Base-by-base conservation (phyloP, 1,140 invertebrate species). In the Campoletis sonorensis region DNA sequence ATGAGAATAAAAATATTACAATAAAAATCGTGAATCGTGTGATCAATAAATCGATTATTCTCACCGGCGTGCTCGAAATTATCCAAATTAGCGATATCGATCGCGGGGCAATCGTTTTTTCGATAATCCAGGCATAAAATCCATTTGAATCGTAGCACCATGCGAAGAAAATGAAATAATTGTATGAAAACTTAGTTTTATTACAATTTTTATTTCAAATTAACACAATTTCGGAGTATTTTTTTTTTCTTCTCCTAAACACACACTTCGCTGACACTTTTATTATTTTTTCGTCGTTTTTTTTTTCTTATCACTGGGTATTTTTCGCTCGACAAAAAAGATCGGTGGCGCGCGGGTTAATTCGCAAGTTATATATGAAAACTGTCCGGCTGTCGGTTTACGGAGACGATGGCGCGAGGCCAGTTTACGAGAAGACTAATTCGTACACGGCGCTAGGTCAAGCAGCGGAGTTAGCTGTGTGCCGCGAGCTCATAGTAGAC, bases 391-490 rank as follows among this genome's bases (percentile, higher is more conserved):
- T 26, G 21, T 64, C 21, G 11, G 27, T 26, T 23, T 26, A 13
- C n/a, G n/a, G 45, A 40, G 73, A 64, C 18, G 79, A 80, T 81
- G 82, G 82, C 84, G 82, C 85, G 84, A 84, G 84, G 82, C 83
- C 87, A 85, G 84, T 87, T 89, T 89, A 90, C 87, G 85, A 89
- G 88, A 87, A 87, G 90, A 91, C 90, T 91, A 90, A 91, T 91
- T 91, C 88, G 87, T 88, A 21, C 26, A 87, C 84, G 30, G 83
- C 82, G 86, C 85, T 86, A 84, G 81, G 83, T 87, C 85, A 86
- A 83, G 83, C 86, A 79, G 82, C 81, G 51, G 80, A 73, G 71
- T 70, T 79, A 21, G 64, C 30, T n/a, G 80, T 67, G 33, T 45
- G 61, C 33, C 54, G 26, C 49, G 51, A 64, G 73, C 37, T 61